phyloP scores from a whole-genome alignment of 2,888 invertebrate species.

The Sarcophaga subvicina region DNA sequence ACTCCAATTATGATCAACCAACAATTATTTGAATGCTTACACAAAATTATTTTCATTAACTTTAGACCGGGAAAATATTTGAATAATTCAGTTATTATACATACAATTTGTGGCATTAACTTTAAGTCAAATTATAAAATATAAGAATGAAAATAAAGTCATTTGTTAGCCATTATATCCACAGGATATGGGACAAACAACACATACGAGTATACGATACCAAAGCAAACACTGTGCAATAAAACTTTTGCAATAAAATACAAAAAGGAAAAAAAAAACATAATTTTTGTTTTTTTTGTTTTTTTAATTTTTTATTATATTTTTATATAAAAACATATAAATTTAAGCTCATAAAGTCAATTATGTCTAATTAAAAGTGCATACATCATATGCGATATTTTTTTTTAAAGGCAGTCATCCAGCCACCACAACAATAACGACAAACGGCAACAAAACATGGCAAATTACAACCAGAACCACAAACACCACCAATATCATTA shows the following conservation, averaged over 20 bases:
- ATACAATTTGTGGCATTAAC: too few relatives aligned
- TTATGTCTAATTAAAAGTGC: slow-evolving; percentile 69
- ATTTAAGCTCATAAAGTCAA: slow-evolving; percentile 61
- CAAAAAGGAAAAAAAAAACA: not conserved
- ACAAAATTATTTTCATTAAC: too few relatives aligned
- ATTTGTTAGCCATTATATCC: slow-evolving; percentile 43
- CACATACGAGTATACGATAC: not conserved
- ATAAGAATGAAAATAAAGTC: slow-evolving; percentile 46
- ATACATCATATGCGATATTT: slow-evolving; percentile 55
- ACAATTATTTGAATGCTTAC: too few relatives aligned
- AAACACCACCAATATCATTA: slow-evolving; percentile 41
- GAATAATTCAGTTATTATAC: too few relatives aligned
- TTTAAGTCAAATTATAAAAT: not conserved
- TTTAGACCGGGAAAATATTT: too few relatives aligned
- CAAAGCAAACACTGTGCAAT: slow-evolving; percentile 21
- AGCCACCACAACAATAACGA: not conserved
- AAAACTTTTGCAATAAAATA: slow-evolving; percentile 51
- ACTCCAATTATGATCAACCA: too few relatives aligned
- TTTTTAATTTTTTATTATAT: not conserved
- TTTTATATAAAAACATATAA: slow-evolving; percentile 49
- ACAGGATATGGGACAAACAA: slow-evolving; percentile 54
- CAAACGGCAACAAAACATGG: slow-evolving; percentile 26
- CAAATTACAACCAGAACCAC: slow-evolving; percentile 55
- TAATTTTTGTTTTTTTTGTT: not conserved
- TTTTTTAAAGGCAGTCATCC: slow-evolving; percentile 26